These are phyloP conservation scores for Drosophila siamana DNA, from an alignment of 2,888 invertebrate genomes.

Conservation along the genomic window DNA sequence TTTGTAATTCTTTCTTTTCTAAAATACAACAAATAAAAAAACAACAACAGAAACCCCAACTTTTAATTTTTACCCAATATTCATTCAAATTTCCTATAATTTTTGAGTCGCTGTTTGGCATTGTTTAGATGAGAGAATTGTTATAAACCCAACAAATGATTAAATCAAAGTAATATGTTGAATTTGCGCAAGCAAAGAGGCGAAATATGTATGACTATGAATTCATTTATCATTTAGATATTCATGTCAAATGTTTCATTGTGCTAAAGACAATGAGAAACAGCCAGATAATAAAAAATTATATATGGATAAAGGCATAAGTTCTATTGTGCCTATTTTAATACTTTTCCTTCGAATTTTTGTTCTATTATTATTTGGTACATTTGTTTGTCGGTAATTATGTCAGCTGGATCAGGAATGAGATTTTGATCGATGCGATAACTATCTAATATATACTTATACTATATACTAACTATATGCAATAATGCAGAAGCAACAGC, in stretches of 20 bases:
- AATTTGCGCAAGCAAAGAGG: slow-evolving; percentile 5
- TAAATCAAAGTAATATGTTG: background rate
- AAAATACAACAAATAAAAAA: slow-evolving; percentile 74
- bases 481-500: slow-evolving; percentile 42
- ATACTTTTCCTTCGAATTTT: background rate
- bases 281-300: background rate
- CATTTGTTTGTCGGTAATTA: slow-evolving; percentile 10
- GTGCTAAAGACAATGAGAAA: background rate
- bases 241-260: slow-evolving; percentile 15
- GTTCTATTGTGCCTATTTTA: slow-evolving; percentile 58
- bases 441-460: slow-evolving; percentile 50
- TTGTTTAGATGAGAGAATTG: slow-evolving; percentile 8
- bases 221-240: slow-evolving; percentile 8
- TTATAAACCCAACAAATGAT: slow-evolving; percentile 9
- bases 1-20: slow-evolving; percentile 78
- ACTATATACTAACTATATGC: slow-evolving; percentile 49
- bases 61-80: slow-evolving; percentile 32
- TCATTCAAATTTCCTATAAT: slow-evolving; percentile 4
- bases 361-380: slow-evolving; percentile 6
- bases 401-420: slow-evolving; percentile 41
- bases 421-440: slow-evolving; percentile 41
- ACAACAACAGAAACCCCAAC: slow-evolving; percentile 49
- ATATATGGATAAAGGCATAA: slow-evolving; percentile 35
- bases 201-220: slow-evolving; percentile 5
- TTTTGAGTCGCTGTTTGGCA: slow-evolving; percentile 4